Evolutionary conservation across 2,113 vertebrate species (phyloP).

Genomic region (Trochalopteron elliotii): DNA sequence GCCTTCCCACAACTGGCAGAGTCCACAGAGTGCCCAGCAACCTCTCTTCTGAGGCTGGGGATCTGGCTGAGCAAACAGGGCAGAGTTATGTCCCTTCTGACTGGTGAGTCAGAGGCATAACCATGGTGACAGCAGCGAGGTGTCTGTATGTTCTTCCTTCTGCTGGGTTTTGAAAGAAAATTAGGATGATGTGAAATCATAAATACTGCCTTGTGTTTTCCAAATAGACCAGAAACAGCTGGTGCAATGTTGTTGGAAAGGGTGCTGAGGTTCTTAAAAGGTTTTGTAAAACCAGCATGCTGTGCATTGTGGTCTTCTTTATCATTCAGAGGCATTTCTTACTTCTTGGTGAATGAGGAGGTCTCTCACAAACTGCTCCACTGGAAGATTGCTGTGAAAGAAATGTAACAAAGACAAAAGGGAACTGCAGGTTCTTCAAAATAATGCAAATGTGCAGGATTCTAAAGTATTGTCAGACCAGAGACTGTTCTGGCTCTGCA

Average conservation of each 20-base stretch:
- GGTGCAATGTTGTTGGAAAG: background rate
- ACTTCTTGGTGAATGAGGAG: background rate
- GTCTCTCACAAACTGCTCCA: background rate
- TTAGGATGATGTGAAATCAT: background rate
- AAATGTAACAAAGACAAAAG: background rate
- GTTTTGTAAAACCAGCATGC: background rate
- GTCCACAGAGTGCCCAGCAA: background rate
- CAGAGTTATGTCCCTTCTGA: constrained; percentile 14
- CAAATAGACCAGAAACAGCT: constrained; percentile 6
- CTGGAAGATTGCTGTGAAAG: background rate
- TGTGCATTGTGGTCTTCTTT: background rate
- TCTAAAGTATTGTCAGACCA: background rate
- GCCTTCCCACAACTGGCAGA: background rate
- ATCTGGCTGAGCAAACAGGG: background rate
- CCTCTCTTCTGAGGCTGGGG: background rate
- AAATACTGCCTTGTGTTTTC: background rate
- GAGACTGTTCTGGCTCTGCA: background rate
- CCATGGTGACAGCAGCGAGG: background rate
- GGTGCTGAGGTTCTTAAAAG: background rate
- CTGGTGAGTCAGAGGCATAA: background rate
- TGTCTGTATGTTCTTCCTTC: background rate
- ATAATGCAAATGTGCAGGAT: background rate
- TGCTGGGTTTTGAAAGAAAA: constrained; percentile 11
- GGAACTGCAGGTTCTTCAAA: background rate
- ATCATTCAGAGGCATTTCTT: background rate